Evolutionary conservation across 2,888 invertebrate genomes (phyloP).

Genomic region (Nemotelus nigrinus): DNA sequence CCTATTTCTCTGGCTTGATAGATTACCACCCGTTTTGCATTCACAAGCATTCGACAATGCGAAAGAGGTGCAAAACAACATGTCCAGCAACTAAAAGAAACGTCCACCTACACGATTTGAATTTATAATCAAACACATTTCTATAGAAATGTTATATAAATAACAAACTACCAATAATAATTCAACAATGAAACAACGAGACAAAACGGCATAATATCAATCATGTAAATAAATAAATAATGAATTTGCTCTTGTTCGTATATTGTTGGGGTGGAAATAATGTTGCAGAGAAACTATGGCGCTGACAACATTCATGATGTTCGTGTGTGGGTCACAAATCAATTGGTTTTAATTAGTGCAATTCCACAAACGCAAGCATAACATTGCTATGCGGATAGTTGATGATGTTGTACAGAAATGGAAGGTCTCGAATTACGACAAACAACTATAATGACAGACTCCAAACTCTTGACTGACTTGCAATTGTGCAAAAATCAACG

Average conservation of each 20-base stretch:
- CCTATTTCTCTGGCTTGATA: too few relatives aligned
- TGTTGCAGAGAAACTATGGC: too few relatives aligned
- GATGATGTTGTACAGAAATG: background rate
- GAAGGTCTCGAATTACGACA: background rate
- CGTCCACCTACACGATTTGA: background rate
- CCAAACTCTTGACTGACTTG: background rate
- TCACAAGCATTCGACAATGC: background rate
- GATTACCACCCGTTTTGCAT: background rate
- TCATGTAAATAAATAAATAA: too few relatives aligned
- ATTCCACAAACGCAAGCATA: background rate
- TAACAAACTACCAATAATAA: background rate
- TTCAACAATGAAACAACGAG: too few relatives aligned
- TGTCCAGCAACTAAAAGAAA: background rate
- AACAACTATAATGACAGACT: background rate
- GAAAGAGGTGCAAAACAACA: background rate
- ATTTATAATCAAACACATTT: background rate
- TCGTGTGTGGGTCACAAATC: conserved; percentile 32
- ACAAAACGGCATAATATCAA: too few relatives aligned
- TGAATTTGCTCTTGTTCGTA: too few relatives aligned
- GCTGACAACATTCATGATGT: background rate
- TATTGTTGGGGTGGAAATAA: too few relatives aligned
- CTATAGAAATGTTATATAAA: background rate
- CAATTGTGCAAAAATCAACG: background rate
- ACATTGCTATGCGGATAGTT: background rate
- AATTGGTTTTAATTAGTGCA: conserved; percentile 37